Percentiles rank a stretch among this genome's conserved stretches.
Evolutionary conservation across 2,113 vertebrate species (phyloP).

Genomic region (Trogon melanurus): DNA sequence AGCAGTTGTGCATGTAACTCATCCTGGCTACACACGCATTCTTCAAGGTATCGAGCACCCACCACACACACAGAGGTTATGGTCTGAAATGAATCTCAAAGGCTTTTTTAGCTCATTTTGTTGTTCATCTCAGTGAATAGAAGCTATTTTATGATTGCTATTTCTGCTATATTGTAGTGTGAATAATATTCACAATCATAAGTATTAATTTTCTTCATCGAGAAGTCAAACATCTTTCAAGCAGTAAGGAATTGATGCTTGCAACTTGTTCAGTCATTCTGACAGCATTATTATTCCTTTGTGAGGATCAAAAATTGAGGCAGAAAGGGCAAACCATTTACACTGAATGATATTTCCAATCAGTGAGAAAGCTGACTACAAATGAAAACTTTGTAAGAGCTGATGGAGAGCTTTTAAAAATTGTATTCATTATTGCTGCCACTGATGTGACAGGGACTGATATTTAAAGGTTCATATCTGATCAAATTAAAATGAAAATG

Average conservation of each 20-base stretch:
- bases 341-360: background rate
- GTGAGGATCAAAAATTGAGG: background rate
- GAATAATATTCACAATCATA: background rate
- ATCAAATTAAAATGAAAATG: background rate
- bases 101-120: background rate
- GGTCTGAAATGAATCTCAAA: background rate
- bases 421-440: background rate
- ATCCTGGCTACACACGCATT: conserved; percentile 28
- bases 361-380: background rate
- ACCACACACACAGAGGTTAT: conserved; percentile 9
- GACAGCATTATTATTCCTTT: background rate
- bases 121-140: background rate
- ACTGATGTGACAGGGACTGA: background rate
- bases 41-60: conserved; percentile 38
- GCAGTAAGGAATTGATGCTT: background rate
- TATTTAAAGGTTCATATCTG: background rate
- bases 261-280: background rate
- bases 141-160: background rate
- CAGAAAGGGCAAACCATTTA: background rate
- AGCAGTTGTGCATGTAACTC: conserved; percentile 74
- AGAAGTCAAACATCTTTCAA: background rate
- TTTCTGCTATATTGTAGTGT: background rate
- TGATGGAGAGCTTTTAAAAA: background rate
- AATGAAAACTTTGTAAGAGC: background rate
- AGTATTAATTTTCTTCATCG: background rate